Base-by-base conservation (phyloP, 2,888 invertebrate genomes). In the Auanema freiburgensis region DNA sequence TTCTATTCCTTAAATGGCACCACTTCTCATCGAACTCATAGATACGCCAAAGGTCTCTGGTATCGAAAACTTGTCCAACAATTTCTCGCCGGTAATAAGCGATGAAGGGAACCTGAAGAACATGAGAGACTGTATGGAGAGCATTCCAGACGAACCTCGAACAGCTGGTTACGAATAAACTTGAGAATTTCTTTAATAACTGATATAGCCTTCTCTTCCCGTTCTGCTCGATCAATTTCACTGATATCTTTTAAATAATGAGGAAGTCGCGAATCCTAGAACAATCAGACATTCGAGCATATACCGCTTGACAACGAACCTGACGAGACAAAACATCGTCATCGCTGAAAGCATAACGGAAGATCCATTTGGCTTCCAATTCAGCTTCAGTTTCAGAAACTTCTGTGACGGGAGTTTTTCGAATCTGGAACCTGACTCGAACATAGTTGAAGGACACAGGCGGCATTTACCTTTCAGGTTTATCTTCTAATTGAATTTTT, bases 21-120 rank as follows among this genome's bases (percentile, higher is more conserved):
- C 90, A 90, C 88, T 92, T 92, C 58, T 92, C 93, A 84, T 97
- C 96, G 84, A 88, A 93, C 81, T 91, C 91, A 86, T 93, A 97
- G n/a, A 98, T 91, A 84, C 91, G 92, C 98, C 98, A 99, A 40
- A 98, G 86, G 83, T 98, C 97, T 79, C 92, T 92, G 58, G 95
- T 92, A 75, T 90, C 92, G 23, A 98, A 86, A 81, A 67, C 24
- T 4, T 66, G 54, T 10, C 92, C 91, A 0, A 97, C 93, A 79
- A 94, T 94, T 85, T 99, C 98, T 85, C 98, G 98, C 25, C 97
- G 89, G 84, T 98, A 99, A 85, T 95, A 96, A 0, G 94, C 93
- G 78, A 98, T 98, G 85, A 98, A 98, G 0, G 98, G 97, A 49
- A 97, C 95, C 69, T 69, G 50, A 21, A 62, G n/a, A 5, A 33